Evolutionary conservation across 2,113 vertebrate genomes (phyloP).

Genomic region (Dipodomys stephensi): DNA sequence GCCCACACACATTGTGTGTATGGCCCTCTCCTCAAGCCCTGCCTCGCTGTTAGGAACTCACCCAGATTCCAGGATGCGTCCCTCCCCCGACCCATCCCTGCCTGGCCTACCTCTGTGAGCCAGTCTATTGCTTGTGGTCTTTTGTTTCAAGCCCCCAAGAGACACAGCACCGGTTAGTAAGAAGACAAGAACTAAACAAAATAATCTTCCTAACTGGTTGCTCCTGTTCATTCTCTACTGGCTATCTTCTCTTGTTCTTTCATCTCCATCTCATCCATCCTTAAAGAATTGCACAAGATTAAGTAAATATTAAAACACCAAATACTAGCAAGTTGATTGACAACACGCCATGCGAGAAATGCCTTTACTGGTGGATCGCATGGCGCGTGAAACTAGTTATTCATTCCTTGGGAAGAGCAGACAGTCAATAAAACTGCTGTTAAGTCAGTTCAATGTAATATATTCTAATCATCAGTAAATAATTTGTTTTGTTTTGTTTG

Average conservation of each 20-base stretch:
- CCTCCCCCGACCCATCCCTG: too few species aligned
- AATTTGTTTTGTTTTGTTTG: constrained; percentile 30
- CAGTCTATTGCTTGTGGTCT: not conserved
- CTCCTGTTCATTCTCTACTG: not conserved
- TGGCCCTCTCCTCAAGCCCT: too few species aligned
- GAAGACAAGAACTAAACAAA: not conserved
- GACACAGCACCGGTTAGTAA: not conserved
- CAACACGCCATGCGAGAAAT: too few species aligned
- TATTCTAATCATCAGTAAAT: not conserved
- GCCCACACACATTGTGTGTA: not conserved
- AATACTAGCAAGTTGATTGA: not conserved
- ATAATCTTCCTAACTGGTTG: not conserved
- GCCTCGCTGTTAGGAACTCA: too few species aligned
- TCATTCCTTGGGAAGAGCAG: not conserved
- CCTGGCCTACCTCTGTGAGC: too few species aligned
- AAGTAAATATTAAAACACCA: not conserved
- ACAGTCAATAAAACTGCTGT: not conserved
- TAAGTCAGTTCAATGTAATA: constrained; percentile 31
- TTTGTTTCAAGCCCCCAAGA: not conserved
- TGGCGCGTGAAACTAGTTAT: not conserved
- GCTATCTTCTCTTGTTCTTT: not conserved
- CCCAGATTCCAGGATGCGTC: too few species aligned
- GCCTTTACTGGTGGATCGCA: not conserved
- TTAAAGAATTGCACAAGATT: not conserved
- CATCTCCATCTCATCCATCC: not conserved